These are phyloP conservation scores for Schizotus pectinicornis DNA, from an alignment of 2,888 invertebrate genomes.

Conservation along the genomic window DNA sequence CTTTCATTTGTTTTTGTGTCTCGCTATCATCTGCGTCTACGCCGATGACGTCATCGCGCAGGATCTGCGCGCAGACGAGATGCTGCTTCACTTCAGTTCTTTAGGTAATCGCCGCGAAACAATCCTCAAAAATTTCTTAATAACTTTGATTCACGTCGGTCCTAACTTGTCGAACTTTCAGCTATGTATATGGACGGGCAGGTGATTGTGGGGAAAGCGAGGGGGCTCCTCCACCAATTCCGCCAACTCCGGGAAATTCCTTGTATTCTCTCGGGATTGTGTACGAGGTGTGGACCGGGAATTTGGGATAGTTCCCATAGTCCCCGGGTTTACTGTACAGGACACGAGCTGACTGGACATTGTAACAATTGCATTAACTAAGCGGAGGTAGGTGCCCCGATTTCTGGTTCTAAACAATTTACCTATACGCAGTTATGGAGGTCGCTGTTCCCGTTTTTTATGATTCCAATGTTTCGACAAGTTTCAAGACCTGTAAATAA, in stretches of 20 bases:
- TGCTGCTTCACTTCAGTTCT: conserved; percentile 93
- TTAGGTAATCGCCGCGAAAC: conserved; percentile 63
- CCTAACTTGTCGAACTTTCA: conserved; percentile 43
- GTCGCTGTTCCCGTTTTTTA: too few species aligned
- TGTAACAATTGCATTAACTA: conserved; percentile 40
- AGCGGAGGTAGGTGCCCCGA: not conserved
- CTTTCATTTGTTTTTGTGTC: conserved; percentile 93
- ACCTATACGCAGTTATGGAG: too few species aligned
- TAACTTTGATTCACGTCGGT: not conserved
- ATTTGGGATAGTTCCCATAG: conserved; percentile 95
- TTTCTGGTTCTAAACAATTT: too few species aligned
- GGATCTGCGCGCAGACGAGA: conserved; percentile 90
- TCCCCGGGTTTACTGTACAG: conserved; percentile 83
- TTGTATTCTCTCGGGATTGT: conserved; percentile 86
- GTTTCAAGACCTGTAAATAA: too few species aligned
- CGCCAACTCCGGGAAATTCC: conserved; percentile 86
- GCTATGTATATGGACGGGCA: conserved; percentile 98
- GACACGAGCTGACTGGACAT: conserved; percentile 61
- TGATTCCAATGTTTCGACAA: too few species aligned
- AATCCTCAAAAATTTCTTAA: not conserved
- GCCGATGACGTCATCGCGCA: conserved; percentile 93
- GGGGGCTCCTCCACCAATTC: conserved; percentile 90
- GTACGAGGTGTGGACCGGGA: conserved; percentile 88
- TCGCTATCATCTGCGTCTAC: conserved; percentile 92
- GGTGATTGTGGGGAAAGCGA: conserved; percentile 87